Evolutionary conservation across 2,113 vertebrate species (phyloP).

Genomic region (Zosterops lateralis): DNA sequence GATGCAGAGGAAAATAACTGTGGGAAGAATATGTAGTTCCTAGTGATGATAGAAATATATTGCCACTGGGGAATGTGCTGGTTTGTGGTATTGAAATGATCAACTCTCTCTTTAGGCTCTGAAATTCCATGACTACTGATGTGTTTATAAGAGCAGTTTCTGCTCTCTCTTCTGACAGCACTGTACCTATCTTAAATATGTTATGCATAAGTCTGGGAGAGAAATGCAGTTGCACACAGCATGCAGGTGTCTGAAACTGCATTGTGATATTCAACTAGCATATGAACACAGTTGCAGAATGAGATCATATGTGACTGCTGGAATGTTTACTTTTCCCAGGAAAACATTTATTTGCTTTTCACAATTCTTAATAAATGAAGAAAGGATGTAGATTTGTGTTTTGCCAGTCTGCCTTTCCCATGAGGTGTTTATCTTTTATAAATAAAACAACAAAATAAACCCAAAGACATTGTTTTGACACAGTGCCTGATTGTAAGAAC

Average conservation of each 20-base stretch:
- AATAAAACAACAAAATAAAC: not conserved
- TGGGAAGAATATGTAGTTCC: not conserved
- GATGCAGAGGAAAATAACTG: not conserved
- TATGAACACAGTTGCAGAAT: not conserved
- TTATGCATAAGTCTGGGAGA: not conserved
- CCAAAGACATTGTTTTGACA: not conserved
- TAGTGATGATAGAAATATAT: not conserved
- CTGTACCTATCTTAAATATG: not conserved
- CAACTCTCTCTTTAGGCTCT: not conserved
- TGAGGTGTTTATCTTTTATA: not conserved
- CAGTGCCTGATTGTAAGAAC: not conserved
- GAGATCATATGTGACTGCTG: not conserved
- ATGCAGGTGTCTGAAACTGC: not conserved
- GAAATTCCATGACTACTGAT: constrained; percentile 19
- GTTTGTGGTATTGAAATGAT: not conserved
- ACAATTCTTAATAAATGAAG: constrained; percentile 6
- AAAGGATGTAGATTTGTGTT: not conserved
- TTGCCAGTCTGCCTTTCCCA: not conserved
- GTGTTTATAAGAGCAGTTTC: not conserved
- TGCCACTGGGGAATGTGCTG: not conserved
- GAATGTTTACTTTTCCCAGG: not conserved
- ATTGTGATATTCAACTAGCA: not conserved
- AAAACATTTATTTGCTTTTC: constrained; percentile 15
- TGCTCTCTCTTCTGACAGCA: not conserved
- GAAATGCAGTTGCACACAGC: not conserved